A percentile compares a stretch with the other conserved stretches of the same genome.
phyloP scores from a whole-genome alignment of 35 echinoderm and acorn worm species.

The Ophioderma brevispina region DNA sequence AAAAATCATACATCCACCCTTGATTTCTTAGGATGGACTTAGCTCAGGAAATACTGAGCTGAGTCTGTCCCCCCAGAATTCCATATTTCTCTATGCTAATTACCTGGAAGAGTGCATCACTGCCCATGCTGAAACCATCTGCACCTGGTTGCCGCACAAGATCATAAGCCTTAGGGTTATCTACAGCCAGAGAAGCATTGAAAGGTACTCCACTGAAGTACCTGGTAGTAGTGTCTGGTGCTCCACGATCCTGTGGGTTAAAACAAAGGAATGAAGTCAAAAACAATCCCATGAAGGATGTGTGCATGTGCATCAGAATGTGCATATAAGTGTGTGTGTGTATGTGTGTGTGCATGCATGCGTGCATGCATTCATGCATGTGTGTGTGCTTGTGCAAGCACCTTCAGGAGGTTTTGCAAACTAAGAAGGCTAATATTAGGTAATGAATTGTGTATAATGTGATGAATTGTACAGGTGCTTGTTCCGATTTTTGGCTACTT shows the following conservation, averaged over 20 bases:
- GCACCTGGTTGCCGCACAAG: conserved; percentile 79
- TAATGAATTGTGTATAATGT: too few species aligned
- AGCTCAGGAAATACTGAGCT: too few species aligned
- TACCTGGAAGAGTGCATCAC: conserved; percentile 90
- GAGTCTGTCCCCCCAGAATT: not conserved
- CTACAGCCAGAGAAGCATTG: conserved; percentile 80
- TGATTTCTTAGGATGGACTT: too few species aligned
- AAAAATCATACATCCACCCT: too few species aligned
- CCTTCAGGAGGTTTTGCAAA: too few species aligned
- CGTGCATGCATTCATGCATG: too few species aligned
- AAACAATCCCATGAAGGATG: not conserved
- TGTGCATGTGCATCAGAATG: not conserved
- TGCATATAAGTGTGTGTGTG: not conserved
- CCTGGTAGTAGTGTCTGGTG: conserved; percentile 71
- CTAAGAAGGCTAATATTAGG: too few species aligned
- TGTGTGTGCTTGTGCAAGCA: too few species aligned
- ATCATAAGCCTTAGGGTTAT: conserved; percentile 61
- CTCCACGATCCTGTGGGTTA: conserved; percentile 96
- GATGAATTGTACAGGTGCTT: too few species aligned
- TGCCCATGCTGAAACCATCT: conserved; percentile 92
- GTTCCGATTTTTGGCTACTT: too few species aligned
- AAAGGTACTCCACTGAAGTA: conserved; percentile 83
- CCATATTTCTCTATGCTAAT: not conserved
- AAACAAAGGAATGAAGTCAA: not conserved
- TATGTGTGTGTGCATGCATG: too few species aligned